Evolutionary conservation across 1,140 invertebrate genomes (phyloP).

Genomic region (Steinernema feltiae): DNA sequence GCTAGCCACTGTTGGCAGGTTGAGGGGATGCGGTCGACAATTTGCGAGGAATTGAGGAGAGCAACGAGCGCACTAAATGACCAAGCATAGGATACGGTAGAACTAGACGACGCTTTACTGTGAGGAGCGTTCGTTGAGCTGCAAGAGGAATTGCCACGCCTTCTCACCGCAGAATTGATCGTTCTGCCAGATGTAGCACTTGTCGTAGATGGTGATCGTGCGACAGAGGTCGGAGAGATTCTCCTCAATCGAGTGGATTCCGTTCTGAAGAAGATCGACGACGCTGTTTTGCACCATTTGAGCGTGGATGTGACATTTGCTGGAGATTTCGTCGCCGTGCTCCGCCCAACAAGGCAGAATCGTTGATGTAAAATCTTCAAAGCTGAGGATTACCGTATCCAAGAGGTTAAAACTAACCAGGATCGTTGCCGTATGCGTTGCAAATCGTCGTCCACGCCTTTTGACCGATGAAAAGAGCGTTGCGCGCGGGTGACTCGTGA

Average conservation of each 20-base stretch:
- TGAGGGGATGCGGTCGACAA: conserved; percentile 18
- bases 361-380: conserved; percentile 23
- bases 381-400: conserved; percentile 17
- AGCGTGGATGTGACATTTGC: conserved; percentile 35
- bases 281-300: conserved; percentile 40
- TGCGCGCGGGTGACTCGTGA: conserved; percentile 18
- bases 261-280: conserved; percentile 37
- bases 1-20: conserved; percentile 27
- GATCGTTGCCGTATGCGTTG: conserved; percentile 30
- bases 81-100: not conserved
- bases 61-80: not conserved
- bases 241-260: conserved; percentile 21
- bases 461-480: conserved; percentile 24
- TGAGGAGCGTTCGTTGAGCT: conserved; percentile 37
- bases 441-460: conserved; percentile 29
- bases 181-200: conserved; percentile 34
- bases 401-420: no score
- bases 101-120: conserved; percentile 26
- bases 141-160: conserved; percentile 30
- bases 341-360: conserved; percentile 36
- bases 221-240: conserved; percentile 25
- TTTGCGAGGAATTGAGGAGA: conserved; percentile 18
- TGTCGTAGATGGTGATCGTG: conserved; percentile 33
- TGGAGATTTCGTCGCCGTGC: conserved; percentile 31
- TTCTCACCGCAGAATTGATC: conserved; percentile 32